Conservation (phyloP, 2,888 invertebrate species). For the Pseudolycoriella hygida region DNA sequence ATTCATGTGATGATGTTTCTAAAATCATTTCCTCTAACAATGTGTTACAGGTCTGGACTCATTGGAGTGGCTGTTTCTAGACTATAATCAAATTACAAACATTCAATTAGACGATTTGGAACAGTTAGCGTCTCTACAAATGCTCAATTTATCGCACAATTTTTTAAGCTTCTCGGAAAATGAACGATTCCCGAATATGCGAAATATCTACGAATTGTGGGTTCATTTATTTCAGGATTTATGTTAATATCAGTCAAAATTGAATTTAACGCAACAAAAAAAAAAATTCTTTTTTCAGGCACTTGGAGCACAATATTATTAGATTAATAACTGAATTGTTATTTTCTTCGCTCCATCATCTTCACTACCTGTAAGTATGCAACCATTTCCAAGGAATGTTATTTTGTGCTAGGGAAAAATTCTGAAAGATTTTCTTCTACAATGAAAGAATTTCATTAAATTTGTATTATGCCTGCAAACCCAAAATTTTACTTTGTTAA, state of each 20-base stretch:
- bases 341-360: conserved; percentile 28
- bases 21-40: no score
- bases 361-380: conserved; percentile 32
- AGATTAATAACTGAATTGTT: conserved; percentile 28
- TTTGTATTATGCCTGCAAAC: no score
- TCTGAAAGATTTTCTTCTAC: no score
- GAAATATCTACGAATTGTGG: conserved; percentile 23
- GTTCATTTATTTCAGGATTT: background rate
- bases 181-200: conserved; percentile 30
- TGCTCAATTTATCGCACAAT: conserved; percentile 33
- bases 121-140: conserved; percentile 25
- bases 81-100: conserved; percentile 29
- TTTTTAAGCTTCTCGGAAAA: conserved; percentile 25
- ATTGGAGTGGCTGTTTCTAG: conserved; percentile 30
- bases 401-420: no score
- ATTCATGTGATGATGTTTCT: no score
- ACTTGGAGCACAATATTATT: conserved; percentile 30
- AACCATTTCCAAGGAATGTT: no score
- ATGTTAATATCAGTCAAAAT: no score
- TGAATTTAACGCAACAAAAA: no score
- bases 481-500: no score
- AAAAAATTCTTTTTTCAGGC: conserved; percentile 17
- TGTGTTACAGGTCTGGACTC: conserved; percentile 24
- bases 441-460: no score
- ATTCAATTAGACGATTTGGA: conserved; percentile 29